Evolutionary conservation across 2,888 invertebrate genomes (phyloP), one percentile per base, ranked within the genome.

Genomic region (Theodoxus fluviatilis): DNA sequence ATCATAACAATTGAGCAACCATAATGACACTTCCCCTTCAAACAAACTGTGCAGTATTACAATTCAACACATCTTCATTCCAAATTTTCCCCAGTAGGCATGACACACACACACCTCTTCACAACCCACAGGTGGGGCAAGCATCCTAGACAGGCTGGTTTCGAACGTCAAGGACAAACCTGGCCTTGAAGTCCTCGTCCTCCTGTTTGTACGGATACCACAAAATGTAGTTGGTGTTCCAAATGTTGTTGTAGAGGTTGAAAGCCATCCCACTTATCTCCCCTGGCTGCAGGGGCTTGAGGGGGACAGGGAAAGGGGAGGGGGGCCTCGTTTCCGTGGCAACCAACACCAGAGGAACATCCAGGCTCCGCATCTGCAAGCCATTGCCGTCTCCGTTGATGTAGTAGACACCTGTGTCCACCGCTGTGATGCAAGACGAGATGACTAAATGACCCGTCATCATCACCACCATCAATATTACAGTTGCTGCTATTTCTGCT

Each of bases 181-280:
- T 74, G 15, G 81, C 79, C 65, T 79, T 78, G 72, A 81, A 82
- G 70, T 77, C 71, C 2, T 69, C 66, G 67, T 73, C 74, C 7
- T 67, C 38, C 4, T 68, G 49, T 2, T 73, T 7, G 38, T 79
- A 84, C 0, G 85, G 85, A 66, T 85, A 85, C 82, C 83, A 85
- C 49, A 80, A 75, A 37, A 85, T 83, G 68, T 83, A 85, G 70
- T 85, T 85, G 18, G 84, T 84, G 70, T 82, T 80, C 85, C 85
- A 85, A 38, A 85, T 79, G 67, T 84, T 85, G 74, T 85, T 85
- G 72, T 81, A 84, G 35, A 85, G 66, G 74, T 83, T 83, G 72
- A 80, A 84, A 9, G 82, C 78, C 69, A 82, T 73, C 0, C 82
- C 81, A 25, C 73, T 77, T 31, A 84, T 77, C 33, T 78, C 73